These are phyloP conservation scores for Brachyrhaphis roseni DNA, from an alignment of 2,797 vertebrate species.

Conservation along the genomic window DNA sequence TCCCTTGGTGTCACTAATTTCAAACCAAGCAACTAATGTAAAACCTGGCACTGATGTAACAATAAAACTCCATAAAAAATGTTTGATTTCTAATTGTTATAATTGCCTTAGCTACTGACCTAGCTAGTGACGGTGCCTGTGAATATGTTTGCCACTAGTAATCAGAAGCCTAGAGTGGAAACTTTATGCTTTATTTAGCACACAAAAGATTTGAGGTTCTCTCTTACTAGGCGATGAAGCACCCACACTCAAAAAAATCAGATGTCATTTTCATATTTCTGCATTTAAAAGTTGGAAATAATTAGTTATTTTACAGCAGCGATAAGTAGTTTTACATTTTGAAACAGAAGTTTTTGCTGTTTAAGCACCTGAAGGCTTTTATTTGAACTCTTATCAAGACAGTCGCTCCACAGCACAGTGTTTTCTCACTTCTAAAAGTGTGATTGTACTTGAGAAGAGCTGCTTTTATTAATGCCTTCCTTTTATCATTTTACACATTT, in stretches of 20 bases:
- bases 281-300: background rate
- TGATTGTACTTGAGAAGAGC: background rate
- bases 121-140: background rate
- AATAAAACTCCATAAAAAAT: background rate
- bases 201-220: background rate
- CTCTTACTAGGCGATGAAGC: background rate
- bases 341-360: background rate
- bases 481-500: background rate
- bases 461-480: background rate
- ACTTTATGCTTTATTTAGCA: background rate
- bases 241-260: background rate
- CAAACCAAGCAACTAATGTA: background rate
- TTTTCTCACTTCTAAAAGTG: background rate
- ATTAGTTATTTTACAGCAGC: background rate
- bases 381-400: constrained; percentile 3
- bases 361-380: background rate
- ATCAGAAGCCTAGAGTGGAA: background rate
- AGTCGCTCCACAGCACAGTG: background rate
- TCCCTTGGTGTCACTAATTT: background rate
- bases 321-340: background rate
- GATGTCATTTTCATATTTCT: background rate
- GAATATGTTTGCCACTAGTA: background rate
- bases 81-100: background rate
- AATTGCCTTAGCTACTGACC: background rate
- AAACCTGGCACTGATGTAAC: background rate